phyloP scores from a whole-genome alignment of 92 coral and sea anemone species.

The Palythoa grandiflora region DNA sequence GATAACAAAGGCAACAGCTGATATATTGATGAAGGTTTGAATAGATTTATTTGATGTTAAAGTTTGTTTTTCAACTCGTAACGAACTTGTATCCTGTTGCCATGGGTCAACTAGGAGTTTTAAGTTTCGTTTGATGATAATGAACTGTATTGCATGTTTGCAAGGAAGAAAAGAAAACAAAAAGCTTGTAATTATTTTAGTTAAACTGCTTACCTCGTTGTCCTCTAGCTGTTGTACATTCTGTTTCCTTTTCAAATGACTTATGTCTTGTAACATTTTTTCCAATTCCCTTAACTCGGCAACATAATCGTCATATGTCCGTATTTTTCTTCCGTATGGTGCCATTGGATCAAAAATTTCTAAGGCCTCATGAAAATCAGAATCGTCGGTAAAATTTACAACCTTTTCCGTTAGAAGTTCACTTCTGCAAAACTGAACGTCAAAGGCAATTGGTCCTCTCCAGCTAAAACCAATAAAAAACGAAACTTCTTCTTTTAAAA shows the following conservation, averaged over 20 bases:
- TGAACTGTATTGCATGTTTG: background rate
- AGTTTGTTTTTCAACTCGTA: no score
- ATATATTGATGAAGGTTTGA: no score
- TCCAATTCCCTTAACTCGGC: background rate
- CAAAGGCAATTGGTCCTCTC: conserved; percentile 39
- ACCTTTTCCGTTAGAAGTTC: background rate
- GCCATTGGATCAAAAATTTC: background rate
- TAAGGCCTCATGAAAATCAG: background rate
- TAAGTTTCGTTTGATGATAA: no score
- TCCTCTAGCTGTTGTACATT: background rate
- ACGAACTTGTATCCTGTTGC: no score
- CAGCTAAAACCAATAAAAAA: conserved; percentile 58
- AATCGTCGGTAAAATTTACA: background rate
- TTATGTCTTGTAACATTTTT: background rate
- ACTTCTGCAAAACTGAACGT: conserved; percentile 3
- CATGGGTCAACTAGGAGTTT: no score
- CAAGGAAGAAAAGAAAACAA: background rate
- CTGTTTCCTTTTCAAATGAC: background rate
- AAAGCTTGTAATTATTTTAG: no score
- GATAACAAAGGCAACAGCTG: no score
- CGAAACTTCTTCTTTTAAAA: conserved; percentile 61
- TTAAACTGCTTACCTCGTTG: background rate
- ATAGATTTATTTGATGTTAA: no score
- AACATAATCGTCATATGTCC: background rate
- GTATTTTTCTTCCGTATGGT: background rate